Base-by-base conservation (phyloP, 2,113 vertebrate genomes). In the Thomomys bottae region DNA sequence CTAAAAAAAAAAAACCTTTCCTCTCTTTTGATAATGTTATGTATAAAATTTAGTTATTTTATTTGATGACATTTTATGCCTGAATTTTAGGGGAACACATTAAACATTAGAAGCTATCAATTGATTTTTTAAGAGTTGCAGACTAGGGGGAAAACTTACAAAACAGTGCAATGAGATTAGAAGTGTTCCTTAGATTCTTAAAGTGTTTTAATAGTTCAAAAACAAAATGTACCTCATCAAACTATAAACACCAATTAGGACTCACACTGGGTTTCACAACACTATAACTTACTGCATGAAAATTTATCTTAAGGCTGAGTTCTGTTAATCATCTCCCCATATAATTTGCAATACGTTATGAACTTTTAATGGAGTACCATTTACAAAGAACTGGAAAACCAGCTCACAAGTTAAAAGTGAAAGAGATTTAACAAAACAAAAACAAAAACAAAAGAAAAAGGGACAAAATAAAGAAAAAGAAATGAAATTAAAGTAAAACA, bases 381-480 rank as follows among this genome's bases (percentile, higher is more conserved):
- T 97, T 97, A 97, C 96, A 92, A 97, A 98, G 97, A 98, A 98
- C 98, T 98, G 97, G 97, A 98, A 89, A 97, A 97, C 97, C 97
- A 97, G 97, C 95, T 98, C 97, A 98, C 98, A 97, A 97, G 96
- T 97, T 98, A 97, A 98, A 61, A 98, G 97, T 97, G 97, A 97
- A 97, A 98, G 96, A 98, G 97, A 97, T 97, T 98, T 96, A 98
- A 98, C 97, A 98, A 96, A 96, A 98, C 97, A 97, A 94, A 96
- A 98, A 97, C 94, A 88, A 96, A 96, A 54, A 54, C 49, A 93
- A 95, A 90, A 97, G 95, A 98, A 99, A 98, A 99, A 98, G 98
- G 98, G 98, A 99, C 98, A 99, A 98, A 98, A 98, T 97, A 98
- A 98, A 97, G 97, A 98, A 97, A 61, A 97, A 98, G 98, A 98